Evolutionary conservation across 2,113 vertebrate genomes (phyloP), one percentile per base, ranked within the genome.

Genomic region (Lycocorax pyrrhopterus): DNA sequence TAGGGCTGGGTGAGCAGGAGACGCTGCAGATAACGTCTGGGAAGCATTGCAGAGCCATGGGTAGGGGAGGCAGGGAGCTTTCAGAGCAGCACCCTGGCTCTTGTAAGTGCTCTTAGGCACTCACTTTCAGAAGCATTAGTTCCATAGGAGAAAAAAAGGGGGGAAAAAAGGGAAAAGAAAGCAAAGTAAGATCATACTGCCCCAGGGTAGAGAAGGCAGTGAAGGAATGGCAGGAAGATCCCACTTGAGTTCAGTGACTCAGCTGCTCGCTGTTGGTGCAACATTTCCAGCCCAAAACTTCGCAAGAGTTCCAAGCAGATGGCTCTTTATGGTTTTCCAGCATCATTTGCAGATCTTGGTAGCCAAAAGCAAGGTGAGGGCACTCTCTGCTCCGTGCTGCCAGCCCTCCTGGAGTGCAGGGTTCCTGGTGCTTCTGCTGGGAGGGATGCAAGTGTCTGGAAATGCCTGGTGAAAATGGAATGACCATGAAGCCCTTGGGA

Each of bases 211-310:
- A 94, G 68, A 69, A 82, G 21, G 77, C 71, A 82, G 19, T 87
- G 83, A 79, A 85, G 81, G 80, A 89, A 90, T 90, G 87, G 88
- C 84, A 87, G 80, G 74, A 95, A 58, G 88, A 94, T 90, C 81
- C 83, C 33, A 46, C 58, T 78, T 87, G 74, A 73, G 84, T 53
- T 89, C 77, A 69, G 92, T 96, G 96, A 97, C 94, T 97, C 94
- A 96, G 96, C 96, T 95, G 78, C 84, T 95, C 83, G 84, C 83
- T 62, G 27, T 56, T 94, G 84, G 89, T 92, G 89, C 90, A 92
- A 87, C 1, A 21, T 92, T 95, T 88, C 39, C 83, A 89, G 77
- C 49, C 86, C 80, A 35, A 95, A 96, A 96, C 86, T 97, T 95
- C 26, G 13, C 52, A 37, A 78, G 82, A 88, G 51, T 93, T 93